These are phyloP conservation scores for Drosophila rubida DNA, from an alignment of 2,888 invertebrate species.

Conservation along the genomic window DNA sequence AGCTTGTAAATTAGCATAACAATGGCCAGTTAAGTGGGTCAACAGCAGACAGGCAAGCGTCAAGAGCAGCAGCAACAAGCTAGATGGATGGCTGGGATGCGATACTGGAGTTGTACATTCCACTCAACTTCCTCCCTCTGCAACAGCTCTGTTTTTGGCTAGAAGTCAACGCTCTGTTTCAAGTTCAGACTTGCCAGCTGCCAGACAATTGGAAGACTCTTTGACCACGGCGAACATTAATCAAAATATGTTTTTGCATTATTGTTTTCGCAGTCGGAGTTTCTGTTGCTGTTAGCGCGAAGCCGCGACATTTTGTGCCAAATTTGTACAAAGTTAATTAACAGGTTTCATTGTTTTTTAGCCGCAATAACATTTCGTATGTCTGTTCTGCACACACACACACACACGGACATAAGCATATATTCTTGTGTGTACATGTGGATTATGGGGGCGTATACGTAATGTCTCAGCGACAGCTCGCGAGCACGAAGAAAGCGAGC, in stretches of 20 bases:
- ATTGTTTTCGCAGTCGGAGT: slow-evolving; percentile 36
- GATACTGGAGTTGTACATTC: background rate
- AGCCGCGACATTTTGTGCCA: slow-evolving; percentile 70
- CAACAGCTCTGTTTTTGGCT: background rate
- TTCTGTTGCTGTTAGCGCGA: slow-evolving; percentile 25
- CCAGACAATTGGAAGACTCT: slow-evolving; percentile 39
- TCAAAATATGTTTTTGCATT: slow-evolving; percentile 56
- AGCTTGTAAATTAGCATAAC: slow-evolving; percentile 75
- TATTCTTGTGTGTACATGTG: slow-evolving; percentile 5
- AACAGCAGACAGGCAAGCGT: slow-evolving; percentile 36
- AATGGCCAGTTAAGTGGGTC: slow-evolving; percentile 67
- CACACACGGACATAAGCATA: background rate
- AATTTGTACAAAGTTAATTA: slow-evolving; percentile 74
- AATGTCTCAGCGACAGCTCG: slow-evolving; percentile 41
- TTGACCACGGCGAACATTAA: slow-evolving; percentile 58
- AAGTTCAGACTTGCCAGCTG: slow-evolving; percentile 59
- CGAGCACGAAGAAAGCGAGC: slow-evolving; percentile 58
- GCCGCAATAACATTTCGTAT: slow-evolving; percentile 28
- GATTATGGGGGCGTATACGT: slow-evolving; percentile 71
- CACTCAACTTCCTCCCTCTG: slow-evolving; percentile 3
- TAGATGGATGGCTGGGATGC: background rate
- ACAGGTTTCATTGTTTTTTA: slow-evolving; percentile 72
- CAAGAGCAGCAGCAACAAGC: background rate
- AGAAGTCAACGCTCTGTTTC: slow-evolving; percentile 69
- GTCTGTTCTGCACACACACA: slow-evolving; percentile 26